Evolutionary conservation across 2,888 invertebrate genomes (phyloP).

Genomic region (Lacanobia wlatinum): DNA sequence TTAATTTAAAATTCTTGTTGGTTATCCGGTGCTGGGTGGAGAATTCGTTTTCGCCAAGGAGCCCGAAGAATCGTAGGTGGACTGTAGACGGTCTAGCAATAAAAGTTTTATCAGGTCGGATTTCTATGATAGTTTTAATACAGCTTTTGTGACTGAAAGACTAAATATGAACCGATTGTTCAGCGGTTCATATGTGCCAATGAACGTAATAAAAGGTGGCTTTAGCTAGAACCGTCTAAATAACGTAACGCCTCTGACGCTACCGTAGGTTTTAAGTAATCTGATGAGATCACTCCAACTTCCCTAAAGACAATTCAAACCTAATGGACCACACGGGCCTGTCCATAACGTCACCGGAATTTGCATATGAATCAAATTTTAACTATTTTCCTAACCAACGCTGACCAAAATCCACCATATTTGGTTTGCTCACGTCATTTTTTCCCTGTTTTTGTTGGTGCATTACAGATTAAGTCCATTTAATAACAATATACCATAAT

Average conservation of each 20-base stretch:
- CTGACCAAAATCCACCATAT: constrained; percentile 13
- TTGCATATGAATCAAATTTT: constrained; percentile 11
- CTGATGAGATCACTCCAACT: constrained; percentile 5
- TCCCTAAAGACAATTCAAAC: background rate
- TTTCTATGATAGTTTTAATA: too few relatives aligned
- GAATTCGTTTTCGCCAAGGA: constrained; percentile 3
- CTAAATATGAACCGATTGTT: background rate
- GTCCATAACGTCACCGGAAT: background rate
- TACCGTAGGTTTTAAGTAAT: background rate
- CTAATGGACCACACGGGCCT: background rate
- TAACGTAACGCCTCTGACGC: background rate
- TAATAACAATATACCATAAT: constrained; percentile 34
- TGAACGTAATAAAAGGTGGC: background rate
- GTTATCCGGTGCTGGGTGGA: constrained; percentile 27
- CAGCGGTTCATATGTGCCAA: background rate
- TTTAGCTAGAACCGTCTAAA: background rate
- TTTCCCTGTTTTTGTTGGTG: background rate
- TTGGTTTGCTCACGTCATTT: background rate
- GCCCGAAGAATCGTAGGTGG: background rate
- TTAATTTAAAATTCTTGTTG: constrained; percentile 41
- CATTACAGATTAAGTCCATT: constrained; percentile 4
- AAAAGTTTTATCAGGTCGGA: too few relatives aligned
- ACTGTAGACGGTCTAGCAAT: too few relatives aligned
- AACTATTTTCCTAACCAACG: constrained; percentile 7
- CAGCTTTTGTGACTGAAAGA: background rate